Evolutionary conservation across 1,140 invertebrate genomes (phyloP).

Genomic region (Saxidomus purpurata): DNA sequence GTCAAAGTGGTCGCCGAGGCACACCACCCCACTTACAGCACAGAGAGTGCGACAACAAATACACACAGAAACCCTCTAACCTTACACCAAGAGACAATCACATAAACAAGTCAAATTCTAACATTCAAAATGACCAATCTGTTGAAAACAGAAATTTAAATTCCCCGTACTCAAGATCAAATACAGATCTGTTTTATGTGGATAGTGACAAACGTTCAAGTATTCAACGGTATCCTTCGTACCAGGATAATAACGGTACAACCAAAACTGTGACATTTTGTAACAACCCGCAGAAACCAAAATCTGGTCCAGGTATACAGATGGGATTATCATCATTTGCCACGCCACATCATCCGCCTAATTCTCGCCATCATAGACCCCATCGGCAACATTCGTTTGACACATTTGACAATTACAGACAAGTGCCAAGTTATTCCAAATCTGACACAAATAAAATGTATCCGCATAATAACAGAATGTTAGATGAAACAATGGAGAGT

Average conservation of each 20-base stretch:
- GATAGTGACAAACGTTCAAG: conserved; percentile 42
- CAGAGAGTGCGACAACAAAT: conserved; percentile 23
- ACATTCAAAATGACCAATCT: conserved; percentile 30
- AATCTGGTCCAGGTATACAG: conserved; percentile 60
- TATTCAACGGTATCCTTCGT: conserved; percentile 46
- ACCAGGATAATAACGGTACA: conserved; percentile 39
- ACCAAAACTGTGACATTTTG: conserved; percentile 58
- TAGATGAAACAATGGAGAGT: conserved; percentile 75
- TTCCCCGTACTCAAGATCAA: conserved; percentile 44
- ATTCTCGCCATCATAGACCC: conserved; percentile 18
- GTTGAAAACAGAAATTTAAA: conserved; percentile 49
- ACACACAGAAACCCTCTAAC: conserved; percentile 48
- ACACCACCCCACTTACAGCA: conserved; percentile 58
- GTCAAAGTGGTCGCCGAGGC: conserved; percentile 58
- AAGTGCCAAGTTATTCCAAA: conserved; percentile 25
- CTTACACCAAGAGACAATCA: conserved; percentile 56
- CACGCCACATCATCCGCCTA: conserved; percentile 45
- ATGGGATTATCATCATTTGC: conserved; percentile 65
- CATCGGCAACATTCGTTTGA: conserved; percentile 59
- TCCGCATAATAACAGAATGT: conserved; percentile 35
- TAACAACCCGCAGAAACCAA: conserved; percentile 24
- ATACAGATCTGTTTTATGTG: conserved; percentile 44
- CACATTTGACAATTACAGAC: conserved; percentile 32
- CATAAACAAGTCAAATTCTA: conserved; percentile 14
- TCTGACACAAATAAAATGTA: conserved; percentile 2